Evolutionary conservation across 1,140 invertebrate genomes (phyloP).

Genomic region (Eciton burchellii): DNA sequence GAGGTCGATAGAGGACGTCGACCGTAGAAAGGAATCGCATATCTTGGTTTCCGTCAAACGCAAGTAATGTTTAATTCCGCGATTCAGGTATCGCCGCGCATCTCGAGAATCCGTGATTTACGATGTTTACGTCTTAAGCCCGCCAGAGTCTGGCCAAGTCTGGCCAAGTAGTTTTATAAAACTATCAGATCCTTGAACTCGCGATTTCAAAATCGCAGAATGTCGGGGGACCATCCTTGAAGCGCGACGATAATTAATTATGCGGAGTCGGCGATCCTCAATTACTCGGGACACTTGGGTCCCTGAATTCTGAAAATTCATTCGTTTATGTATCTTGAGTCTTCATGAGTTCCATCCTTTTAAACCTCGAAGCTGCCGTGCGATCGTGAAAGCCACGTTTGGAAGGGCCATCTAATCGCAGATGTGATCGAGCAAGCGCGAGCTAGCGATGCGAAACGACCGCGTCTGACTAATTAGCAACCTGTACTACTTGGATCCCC

Average conservation of each 20-base stretch:
- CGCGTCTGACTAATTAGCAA: slow-evolving; percentile 44
- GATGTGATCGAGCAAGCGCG: background rate
- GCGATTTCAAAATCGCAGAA: background rate
- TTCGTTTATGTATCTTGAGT: background rate
- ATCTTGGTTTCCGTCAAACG: background rate
- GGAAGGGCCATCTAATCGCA: background rate
- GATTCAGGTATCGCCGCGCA: background rate
- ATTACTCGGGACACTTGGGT: background rate
- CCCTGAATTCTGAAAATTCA: background rate
- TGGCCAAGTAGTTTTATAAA: background rate
- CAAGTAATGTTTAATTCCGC: background rate
- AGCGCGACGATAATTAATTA: slow-evolving; percentile 22
- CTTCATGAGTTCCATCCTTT: background rate
- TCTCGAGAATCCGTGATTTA: background rate
- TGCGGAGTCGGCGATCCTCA: background rate
- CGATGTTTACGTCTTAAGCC: background rate
- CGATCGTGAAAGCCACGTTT: background rate
- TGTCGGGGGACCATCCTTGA: background rate
- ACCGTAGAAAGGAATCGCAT: background rate
- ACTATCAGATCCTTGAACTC: background rate
- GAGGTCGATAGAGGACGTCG: background rate
- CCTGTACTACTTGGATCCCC: slow-evolving; percentile 19
- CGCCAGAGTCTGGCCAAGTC: too few relatives aligned
- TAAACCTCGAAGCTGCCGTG: background rate
- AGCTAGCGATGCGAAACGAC: background rate